Base-by-base conservation (phyloP, 2,797 vertebrate species). In the Denticeps clupeoides region DNA sequence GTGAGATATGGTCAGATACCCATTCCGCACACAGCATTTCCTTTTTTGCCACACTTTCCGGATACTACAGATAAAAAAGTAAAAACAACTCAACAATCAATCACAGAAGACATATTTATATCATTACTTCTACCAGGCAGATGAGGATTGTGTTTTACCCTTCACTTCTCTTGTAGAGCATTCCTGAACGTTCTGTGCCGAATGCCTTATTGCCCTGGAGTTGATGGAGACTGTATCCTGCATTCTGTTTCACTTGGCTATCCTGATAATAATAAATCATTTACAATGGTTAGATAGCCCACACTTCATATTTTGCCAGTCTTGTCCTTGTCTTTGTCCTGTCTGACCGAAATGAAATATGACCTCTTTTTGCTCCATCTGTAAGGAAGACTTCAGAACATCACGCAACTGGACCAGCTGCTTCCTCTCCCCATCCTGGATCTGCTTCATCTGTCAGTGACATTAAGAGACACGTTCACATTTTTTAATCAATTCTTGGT, bases 1-100 rank as follows among this genome's bases (percentile, higher is more conserved):
- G 42, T 98, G 93, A 49, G 76, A 83, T 71, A 97, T 97, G 44
- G 87, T 94, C 65, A 98, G 84, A 71, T 89, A 90, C 5, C 94
- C 93, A 31, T 91, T 91, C 72, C 79, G 90, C 62, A 97, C 91
- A 0, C 87, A 88, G 63, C 93, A 97, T 55, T 90, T 97, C 70
- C 94, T 90, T 69, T 98, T 98, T 82, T 97, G 94, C 93, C 93
- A 98, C 41, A 98, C 90, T 71, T 92, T 97, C 68, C 92, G 87
- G 74, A 98, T 81, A 43, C 94, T 97, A 70, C 21, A 37, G 12
- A 42, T 3, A 51, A 4, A 62, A 16, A 13, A 48, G 19, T 11
- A 2, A 11, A 26, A 1, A 43, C 4, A 12, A 51, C 15, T 46
- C 5, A 24, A 10, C 27, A n/a, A 24, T 15, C 11, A 38, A 43